Evolutionary conservation across 35 echinoderm and acorn worm species (phyloP), one percentile per base, ranked within the genome.

Genomic region (Strongylocentrotus purpuratus): DNA sequence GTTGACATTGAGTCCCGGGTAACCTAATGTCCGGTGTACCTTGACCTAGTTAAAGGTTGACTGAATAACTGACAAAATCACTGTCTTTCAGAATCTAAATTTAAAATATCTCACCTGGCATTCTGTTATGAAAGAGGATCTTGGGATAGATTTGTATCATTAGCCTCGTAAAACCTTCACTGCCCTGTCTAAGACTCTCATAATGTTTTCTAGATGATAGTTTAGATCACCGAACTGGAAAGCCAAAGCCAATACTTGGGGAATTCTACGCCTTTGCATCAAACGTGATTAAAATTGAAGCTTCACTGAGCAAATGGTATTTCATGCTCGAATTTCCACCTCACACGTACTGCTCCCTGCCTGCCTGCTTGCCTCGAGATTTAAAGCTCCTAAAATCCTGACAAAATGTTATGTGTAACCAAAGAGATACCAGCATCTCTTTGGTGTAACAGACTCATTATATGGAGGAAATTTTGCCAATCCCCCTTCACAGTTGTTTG

Each of bases 251-350:
- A 28, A 28, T 28, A 22, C 28, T 78, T 22, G 20, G 28, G 65
- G 28, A 78, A 78, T 78, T 78, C 28, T 22, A 78, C 65, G 4
- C 65, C 65, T 78, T n/a, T 78, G 28, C 7, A 18, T 78, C 65
- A 78, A 78, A 78, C 65, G 4, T 78, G 65, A 78, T 78, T 78
- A 78, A 78, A 78, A 78, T 22, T 78, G 22, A 78, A 78, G 65
- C 65, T 78, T 78, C 65, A 78, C 65, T 78, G 65, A 78, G 22
- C 65, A 78, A 78, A 78, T 78, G 65, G 65, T 78, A 78, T 78
- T 78, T 78, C 65, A 78, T 78, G 65, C 65, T 78, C 28, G 65
- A 78, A 28, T 78, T 78, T 78, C 65, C 65, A 78, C 20, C 22
- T 78, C 20, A 78, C 28, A 78, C 3, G 17, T 59, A 59, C 20